Evolutionary conservation across 2,888 invertebrate species (phyloP), one percentile per base, ranked within the genome.

Genomic region (Chrysodeixis includens): DNA sequence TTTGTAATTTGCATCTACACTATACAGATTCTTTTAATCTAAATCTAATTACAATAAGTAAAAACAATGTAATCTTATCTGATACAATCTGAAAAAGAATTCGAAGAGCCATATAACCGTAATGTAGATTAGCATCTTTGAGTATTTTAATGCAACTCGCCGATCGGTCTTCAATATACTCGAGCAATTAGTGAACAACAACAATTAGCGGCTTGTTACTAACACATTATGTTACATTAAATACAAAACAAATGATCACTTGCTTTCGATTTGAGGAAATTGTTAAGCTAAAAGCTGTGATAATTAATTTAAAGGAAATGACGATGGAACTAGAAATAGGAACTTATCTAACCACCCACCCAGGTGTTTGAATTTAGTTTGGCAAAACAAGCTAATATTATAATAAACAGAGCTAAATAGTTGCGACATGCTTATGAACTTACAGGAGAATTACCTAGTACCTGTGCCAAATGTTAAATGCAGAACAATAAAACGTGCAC

Each of bases 101-200:
- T 40, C 5, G n/a, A n/a, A 40, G n/a, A 49, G 18, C 18, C 10
- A 10, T 49, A 49, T 9, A 5, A 18, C 2, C 26, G 26, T 12
- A 30, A 44, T 52, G 20, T 12, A 35, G 40, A 54, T 52, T 58
- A 61, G 51, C 53, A 54, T 60, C 55, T 51, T 8, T 52, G 53
- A 51, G 30, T 30, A 66, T 72, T 66, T 69, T 67, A 81, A 72
- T 61, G 62, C 30, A 71, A 9, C 0, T 54, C 49, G 51, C 56
- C 61, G 57, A 71, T 74, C 68, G 62, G 65, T 61, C 52, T 22
- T 22, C 58, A 53, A 69, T 66, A 30, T 35, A 54, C 65, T 22
- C 10, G 18, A 56, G 22, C 64, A 72, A 79, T 78, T 65, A 70
- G 53, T 54, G 16, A 0, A 53, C 55, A 35, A 52, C 32, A 7